These are phyloP conservation scores for Pipistrellus pygmaeus DNA, from an alignment of 2,797 vertebrate genomes.

Conservation along the genomic window DNA sequence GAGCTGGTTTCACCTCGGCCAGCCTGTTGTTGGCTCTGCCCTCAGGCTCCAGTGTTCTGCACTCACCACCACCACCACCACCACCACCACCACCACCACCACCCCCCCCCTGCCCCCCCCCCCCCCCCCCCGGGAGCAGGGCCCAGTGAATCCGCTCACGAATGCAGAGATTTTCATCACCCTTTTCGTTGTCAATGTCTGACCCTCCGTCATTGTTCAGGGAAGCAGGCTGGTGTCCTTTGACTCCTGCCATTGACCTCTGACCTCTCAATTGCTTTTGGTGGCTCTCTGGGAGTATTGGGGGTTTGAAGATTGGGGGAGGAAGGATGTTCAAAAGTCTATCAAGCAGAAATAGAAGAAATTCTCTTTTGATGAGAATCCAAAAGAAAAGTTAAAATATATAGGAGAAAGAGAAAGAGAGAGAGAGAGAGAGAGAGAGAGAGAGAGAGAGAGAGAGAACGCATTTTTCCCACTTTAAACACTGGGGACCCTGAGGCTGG, in stretches of 20 bases:
- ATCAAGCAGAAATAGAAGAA: not conserved
- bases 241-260: conserved; percentile 40
- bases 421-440: not conserved
- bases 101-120: too few species aligned
- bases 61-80: too few species aligned
- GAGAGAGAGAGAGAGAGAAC: not conserved
- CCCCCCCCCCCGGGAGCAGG: not conserved
- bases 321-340: conserved; percentile 9
- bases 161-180: not conserved
- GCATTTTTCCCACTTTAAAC: not conserved
- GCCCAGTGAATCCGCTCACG: not conserved
- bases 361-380: conserved; percentile 1
- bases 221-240: not conserved
- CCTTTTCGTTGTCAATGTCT: conserved; percentile 16
- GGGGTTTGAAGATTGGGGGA: not conserved
- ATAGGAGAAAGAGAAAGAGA: not conserved
- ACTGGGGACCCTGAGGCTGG: not conserved
- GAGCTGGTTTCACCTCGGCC: not conserved
- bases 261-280: not conserved
- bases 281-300: not conserved
- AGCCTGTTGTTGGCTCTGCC: not conserved
- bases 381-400: not conserved
- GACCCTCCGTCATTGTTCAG: not conserved
- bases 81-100: too few species aligned
- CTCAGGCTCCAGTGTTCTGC: not conserved